phyloP scores from a whole-genome alignment of 2,888 invertebrate species.

The Dicyrtomina minuta region DNA sequence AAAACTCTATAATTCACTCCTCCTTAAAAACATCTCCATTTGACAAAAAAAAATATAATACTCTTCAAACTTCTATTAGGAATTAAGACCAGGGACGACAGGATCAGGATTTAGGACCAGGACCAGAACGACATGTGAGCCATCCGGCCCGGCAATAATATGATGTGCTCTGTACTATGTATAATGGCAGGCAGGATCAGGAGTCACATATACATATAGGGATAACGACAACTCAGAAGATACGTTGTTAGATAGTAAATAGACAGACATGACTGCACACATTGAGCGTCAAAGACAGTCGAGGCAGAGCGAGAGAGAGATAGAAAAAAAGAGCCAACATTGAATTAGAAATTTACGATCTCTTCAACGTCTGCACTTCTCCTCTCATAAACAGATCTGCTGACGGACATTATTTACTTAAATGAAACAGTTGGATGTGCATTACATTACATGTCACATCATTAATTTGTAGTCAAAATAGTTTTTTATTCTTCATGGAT shows the following conservation, averaged over 20 bases:
- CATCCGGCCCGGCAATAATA: too few relatives aligned
- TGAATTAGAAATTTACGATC: constrained; percentile 30
- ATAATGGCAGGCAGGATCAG: too few relatives aligned
- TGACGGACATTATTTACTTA: constrained; percentile 35
- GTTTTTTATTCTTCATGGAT: constrained; percentile 26
- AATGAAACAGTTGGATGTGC: constrained; percentile 36
- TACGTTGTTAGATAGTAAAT: neutral
- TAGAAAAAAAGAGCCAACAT: neutral
- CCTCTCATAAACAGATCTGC: constrained; percentile 34
- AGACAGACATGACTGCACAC: constrained; percentile 1
- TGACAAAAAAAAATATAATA: too few relatives aligned
- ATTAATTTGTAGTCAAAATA: constrained; percentile 37
- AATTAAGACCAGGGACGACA: too few relatives aligned
- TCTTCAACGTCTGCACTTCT: constrained; percentile 36
- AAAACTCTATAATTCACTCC: too few relatives aligned
- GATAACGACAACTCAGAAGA: too few relatives aligned
- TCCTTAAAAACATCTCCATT: neutral
- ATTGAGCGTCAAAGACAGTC: neutral
- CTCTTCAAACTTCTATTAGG: too few relatives aligned
- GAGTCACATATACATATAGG: too few relatives aligned
- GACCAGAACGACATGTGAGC: too few relatives aligned
- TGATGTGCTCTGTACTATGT: too few relatives aligned
- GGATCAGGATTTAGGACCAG: too few relatives aligned
- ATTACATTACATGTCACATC: constrained; percentile 28
- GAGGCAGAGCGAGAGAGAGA: constrained; percentile 11